Percentiles rank a stretch among this genome's conserved stretches.
phyloP scores from a whole-genome alignment of 92 coral and sea anemone genomes.

The Palythoa grandiflora region DNA sequence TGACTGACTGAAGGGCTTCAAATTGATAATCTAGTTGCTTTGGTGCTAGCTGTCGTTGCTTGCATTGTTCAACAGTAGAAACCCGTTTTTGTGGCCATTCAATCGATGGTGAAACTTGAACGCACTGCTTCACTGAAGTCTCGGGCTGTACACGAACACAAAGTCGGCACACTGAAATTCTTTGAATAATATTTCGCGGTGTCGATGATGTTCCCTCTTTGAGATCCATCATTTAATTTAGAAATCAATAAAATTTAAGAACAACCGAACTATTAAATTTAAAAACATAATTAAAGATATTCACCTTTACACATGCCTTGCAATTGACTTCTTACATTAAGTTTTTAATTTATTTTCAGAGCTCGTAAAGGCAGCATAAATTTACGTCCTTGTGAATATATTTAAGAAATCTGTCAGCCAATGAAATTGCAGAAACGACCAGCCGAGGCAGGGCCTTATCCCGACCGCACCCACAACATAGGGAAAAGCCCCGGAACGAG shows the following conservation, averaged over 20 bases:
- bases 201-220: background rate
- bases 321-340: background rate
- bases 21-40: constrained; percentile 38
- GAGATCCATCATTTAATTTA: background rate
- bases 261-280: too few species aligned
- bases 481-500: too few species aligned
- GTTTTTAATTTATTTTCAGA: too few species aligned
- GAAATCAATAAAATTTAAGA: background rate
- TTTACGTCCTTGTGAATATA: too few species aligned
- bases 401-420: too few species aligned
- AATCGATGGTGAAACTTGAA: constrained; percentile 50
- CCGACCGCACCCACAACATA: too few species aligned
- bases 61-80: constrained; percentile 13
- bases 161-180: background rate
- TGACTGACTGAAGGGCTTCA: constrained; percentile 5
- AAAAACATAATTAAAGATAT: too few species aligned
- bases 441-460: too few species aligned
- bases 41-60: constrained; percentile 19
- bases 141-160: background rate
- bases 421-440: too few species aligned
- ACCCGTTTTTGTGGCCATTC: constrained; percentile 59
- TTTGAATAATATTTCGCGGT: background rate
- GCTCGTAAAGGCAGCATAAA: too few species aligned
- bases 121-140: constrained; percentile 55
- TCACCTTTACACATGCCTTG: background rate